These are phyloP conservation scores for Amphiura filiformis DNA, from an alignment of 35 echinoderm and acorn worm genomes.

Conservation along the genomic window DNA sequence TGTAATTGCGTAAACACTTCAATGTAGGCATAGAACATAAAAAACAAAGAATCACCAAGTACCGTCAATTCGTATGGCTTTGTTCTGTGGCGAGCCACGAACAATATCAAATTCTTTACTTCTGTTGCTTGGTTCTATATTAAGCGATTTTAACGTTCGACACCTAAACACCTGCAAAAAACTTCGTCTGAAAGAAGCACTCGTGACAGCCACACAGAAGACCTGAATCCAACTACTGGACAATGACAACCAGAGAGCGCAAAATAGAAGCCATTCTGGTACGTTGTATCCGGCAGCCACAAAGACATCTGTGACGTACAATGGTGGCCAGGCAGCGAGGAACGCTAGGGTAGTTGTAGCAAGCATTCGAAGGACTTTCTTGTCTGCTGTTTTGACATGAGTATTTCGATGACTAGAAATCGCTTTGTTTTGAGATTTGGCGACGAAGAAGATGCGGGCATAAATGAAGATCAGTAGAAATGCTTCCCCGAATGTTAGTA, in stretches of 20 bases:
- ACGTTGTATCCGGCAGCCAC: background rate
- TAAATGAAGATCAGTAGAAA: background rate
- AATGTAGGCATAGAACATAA: too few relatives aligned
- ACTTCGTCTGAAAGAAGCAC: background rate
- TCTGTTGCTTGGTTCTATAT: too few relatives aligned
- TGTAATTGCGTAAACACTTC: too few relatives aligned
- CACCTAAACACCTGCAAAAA: too few relatives aligned
- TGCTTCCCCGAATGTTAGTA: background rate
- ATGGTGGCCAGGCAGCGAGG: background rate
- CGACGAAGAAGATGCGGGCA: background rate
- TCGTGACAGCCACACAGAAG: background rate
- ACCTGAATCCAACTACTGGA: constrained; percentile 1
- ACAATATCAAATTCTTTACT: too few relatives aligned
- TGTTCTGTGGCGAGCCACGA: too few relatives aligned
- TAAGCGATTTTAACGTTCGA: too few relatives aligned
- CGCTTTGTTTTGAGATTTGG: background rate
- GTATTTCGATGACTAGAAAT: background rate
- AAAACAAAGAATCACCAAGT: too few relatives aligned
- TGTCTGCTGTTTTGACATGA: background rate
- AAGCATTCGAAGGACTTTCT: background rate
- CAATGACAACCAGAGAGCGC: background rate
- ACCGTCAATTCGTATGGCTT: too few relatives aligned
- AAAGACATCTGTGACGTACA: background rate
- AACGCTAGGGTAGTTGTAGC: background rate
- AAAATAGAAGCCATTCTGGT: background rate